Conservation (phyloP, 2,797 vertebrate genomes). For the Hoplostethus atlanticus region DNA sequence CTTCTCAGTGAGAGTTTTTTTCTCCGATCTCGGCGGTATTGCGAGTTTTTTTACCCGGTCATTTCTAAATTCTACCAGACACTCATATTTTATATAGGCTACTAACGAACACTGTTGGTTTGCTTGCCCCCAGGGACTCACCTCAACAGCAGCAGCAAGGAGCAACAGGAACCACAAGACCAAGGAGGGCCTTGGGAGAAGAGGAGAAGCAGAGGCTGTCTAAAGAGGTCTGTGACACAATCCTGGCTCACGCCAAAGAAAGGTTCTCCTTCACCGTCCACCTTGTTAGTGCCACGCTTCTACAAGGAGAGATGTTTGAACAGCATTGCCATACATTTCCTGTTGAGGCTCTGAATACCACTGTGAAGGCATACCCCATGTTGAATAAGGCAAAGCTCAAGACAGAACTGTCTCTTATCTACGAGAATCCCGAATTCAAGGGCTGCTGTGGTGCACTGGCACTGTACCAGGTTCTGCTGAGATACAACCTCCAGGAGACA, state of each 20-base stretch:
- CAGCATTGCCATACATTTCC: background rate
- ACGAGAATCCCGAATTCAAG: constrained; percentile 14
- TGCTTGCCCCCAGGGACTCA: background rate
- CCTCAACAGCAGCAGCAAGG: constrained; percentile 1
- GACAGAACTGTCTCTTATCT: constrained; percentile 33
- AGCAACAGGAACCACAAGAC: background rate
- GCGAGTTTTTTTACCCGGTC: constrained; percentile 29
- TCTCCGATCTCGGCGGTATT: constrained; percentile 2
- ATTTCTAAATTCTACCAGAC: no score
- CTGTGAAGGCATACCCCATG: background rate
- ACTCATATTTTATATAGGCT: no score
- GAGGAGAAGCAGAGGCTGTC: constrained; percentile 25
- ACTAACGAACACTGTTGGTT: constrained; percentile 26
- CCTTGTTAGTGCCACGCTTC: background rate
- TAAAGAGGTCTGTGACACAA: constrained; percentile 36
- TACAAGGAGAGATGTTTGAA: background rate
- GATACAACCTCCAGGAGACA: constrained; percentile 28
- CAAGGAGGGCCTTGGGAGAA: constrained; percentile 25
- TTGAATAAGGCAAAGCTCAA: constrained; percentile 24
- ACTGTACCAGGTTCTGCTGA: constrained; percentile 28
- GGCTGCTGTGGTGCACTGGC: constrained; percentile 29
- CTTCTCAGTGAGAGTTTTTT: constrained; percentile 19
- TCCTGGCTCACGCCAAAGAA: constrained; percentile 34
- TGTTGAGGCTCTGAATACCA: background rate
- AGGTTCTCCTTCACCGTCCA: background rate